Evolutionary conservation across 2,797 vertebrate genomes (phyloP).

Genomic region (Microhierax caerulescens): DNA sequence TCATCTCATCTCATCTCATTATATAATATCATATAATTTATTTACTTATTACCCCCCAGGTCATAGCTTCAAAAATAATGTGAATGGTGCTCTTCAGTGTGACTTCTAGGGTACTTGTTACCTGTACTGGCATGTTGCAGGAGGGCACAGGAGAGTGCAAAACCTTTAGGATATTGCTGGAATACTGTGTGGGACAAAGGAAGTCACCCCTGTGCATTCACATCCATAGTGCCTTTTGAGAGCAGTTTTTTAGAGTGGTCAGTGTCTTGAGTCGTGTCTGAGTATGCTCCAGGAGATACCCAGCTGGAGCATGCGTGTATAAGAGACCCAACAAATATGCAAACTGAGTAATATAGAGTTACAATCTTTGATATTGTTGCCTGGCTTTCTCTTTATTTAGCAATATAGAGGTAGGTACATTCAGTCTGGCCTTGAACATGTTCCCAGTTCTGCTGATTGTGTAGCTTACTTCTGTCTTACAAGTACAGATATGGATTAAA

Average conservation of each 20-base stretch:
- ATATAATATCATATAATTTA: too few relatives aligned
- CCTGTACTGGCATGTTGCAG: neutral
- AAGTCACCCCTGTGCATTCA: neutral
- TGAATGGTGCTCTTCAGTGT: neutral
- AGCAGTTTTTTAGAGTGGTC: neutral
- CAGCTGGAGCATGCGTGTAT: neutral
- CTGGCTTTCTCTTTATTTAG: neutral
- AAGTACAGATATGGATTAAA: neutral
- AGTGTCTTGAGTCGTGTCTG: neutral
- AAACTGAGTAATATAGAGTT: neutral
- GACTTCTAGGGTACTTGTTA: neutral
- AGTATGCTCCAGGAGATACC: neutral
- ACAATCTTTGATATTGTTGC: neutral
- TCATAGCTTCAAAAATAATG: neutral
- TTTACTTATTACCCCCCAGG: too few relatives aligned
- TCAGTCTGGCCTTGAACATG: neutral
- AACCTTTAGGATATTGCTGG: neutral
- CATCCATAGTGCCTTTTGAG: neutral
- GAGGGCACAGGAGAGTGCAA: neutral
- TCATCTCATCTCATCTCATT: too few relatives aligned
- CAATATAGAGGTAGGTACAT: neutral
- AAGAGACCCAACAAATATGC: neutral
- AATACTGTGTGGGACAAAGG: neutral
- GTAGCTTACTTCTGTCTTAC: neutral
- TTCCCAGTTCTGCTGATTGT: neutral